Evolutionary conservation across 2,888 invertebrate genomes (phyloP).

Genomic region (Andrena marginata): DNA sequence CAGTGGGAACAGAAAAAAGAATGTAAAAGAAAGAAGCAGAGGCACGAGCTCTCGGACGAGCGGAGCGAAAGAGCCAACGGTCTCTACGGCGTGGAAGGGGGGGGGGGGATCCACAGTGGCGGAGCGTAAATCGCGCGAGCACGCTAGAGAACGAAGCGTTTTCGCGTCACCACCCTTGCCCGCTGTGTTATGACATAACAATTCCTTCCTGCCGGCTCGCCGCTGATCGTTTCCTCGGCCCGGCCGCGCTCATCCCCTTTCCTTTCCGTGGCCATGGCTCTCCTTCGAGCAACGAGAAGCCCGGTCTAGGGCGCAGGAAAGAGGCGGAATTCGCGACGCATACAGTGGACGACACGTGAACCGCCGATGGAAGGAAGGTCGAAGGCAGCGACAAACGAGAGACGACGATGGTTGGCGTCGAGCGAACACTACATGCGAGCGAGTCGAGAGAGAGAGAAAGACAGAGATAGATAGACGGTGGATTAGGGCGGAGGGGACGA

Average conservation of each 20-base stretch:
- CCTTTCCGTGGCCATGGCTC: conserved; percentile 28
- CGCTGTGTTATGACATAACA: conserved; percentile 34
- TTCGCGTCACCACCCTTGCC: background rate
- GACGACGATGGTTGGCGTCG: conserved; percentile 19
- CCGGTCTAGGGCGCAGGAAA: conserved; percentile 23
- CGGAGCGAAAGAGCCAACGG: conserved; percentile 30
- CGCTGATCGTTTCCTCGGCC: conserved; percentile 28
- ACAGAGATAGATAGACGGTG: background rate
- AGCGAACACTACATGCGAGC: conserved; percentile 47
- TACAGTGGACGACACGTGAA: conserved; percentile 42
- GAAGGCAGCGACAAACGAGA: conserved; percentile 6
- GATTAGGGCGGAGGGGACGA: conserved; percentile 10
- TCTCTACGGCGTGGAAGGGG: conserved; percentile 22
- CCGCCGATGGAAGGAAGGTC: conserved; percentile 29
- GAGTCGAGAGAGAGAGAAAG: conserved; percentile 34
- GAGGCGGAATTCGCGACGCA: conserved; percentile 32
- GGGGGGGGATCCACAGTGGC: background rate
- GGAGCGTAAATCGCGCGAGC: background rate
- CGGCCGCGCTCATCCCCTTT: conserved; percentile 40
- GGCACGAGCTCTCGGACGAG: background rate
- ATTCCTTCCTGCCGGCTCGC: conserved; percentile 24
- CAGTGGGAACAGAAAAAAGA: background rate
- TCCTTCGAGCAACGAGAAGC: conserved; percentile 29
- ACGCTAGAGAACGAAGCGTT: conserved; percentile 10
- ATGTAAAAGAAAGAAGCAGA: background rate